Evolutionary conservation across 2,797 vertebrate genomes (phyloP).

Genomic region (Tapera naevia): DNA sequence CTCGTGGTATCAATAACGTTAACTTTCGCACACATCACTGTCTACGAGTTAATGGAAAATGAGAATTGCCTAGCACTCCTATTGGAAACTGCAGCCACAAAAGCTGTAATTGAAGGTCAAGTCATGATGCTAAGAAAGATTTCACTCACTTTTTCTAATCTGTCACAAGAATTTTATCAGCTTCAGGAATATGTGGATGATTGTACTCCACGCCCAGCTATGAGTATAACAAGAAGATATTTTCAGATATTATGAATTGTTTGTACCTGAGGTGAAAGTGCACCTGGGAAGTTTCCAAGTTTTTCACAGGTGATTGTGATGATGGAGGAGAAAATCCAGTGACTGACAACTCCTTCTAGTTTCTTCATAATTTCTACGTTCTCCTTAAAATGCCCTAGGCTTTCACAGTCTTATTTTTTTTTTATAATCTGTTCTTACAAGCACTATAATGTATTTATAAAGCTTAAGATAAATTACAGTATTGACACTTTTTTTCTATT

Average conservation of each 20-base stretch:
- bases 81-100: background rate
- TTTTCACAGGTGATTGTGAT: background rate
- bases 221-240: background rate
- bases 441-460: background rate
- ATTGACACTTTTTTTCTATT: background rate
- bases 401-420: background rate
- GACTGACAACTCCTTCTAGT: background rate
- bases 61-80: background rate
- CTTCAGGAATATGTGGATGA: background rate
- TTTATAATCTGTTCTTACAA: background rate
- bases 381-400: background rate
- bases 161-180: background rate
- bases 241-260: background rate
- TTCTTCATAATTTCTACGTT: background rate
- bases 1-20: background rate
- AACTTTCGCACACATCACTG: constrained; percentile 31
- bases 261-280: background rate
- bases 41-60: background rate
- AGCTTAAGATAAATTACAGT: background rate
- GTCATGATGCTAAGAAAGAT: background rate
- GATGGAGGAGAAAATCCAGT: background rate
- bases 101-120: background rate
- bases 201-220: background rate
- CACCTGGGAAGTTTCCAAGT: background rate
- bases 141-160: background rate